Evolutionary conservation across 2,888 invertebrate species (phyloP), one percentile per base, ranked within the genome.

Genomic region (Spodoptera exigua): DNA sequence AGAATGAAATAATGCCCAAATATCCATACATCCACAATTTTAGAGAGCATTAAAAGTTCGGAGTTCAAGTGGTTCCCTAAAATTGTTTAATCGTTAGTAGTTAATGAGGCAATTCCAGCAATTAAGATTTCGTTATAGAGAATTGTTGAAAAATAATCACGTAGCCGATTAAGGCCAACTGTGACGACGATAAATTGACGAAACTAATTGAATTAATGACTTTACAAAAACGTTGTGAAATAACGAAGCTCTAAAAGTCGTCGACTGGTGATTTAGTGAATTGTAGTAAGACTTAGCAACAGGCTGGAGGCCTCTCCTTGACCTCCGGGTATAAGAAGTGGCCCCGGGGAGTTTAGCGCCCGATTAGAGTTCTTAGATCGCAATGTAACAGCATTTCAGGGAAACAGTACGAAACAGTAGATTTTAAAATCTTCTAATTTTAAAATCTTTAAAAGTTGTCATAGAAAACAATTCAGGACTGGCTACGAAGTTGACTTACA

Each of bases 111-210:
- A 61, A 66, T 69, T 69, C 40, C 47, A 60, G 54, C 49, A 69
- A 69, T 69, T 69, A 69, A 71, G 55, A 69, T 52, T 69, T 48
- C 53, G 61, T 71, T 69, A 40, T 52, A 71, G 72, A 71, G 61
- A 71, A 69, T 66, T 21, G 46, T 66, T 66, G 47, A 69, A 71
- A 68, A 69, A 69, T 69, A 71, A 71, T 71, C 69, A 71, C 67
- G 67, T 71, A 61, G 69, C 67, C 72, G 69, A 69, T 69, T 71
- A 71, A 40, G 72, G 67, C 51, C 72, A 71, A 66, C 72, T 69
- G 69, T 66, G 72, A 35, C 61, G 12, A 44, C 69, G 47, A 71
- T 71, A 71, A 69, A 71, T 69, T 59, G 55, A 52, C 72, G 41
- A 52, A 71, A 69, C 67, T 66, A 71, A 71, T 69, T 71, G 54